Base-by-base conservation (phyloP, 2,113 vertebrate genomes). In the Malaclemys terrapin region DNA sequence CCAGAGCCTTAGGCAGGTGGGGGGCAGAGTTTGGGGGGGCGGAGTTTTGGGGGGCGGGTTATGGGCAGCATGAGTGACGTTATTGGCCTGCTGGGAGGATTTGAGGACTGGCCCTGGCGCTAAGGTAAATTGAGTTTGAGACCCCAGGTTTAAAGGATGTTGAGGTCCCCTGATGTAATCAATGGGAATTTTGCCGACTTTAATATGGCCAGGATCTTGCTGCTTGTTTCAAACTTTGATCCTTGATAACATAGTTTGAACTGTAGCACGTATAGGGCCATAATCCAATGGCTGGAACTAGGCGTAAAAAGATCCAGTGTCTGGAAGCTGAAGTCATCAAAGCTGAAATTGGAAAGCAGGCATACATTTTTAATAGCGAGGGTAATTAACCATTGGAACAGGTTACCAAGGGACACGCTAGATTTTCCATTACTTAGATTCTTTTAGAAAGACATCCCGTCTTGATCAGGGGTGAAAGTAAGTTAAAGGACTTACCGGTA, bases 201-300 rank as follows among this genome's bases (percentile, higher is more conserved):
- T 47, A 25, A 11, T 47, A 47, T 52, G 45, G 54, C 29, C 19
- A 35, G 20, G 42, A 31, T 69, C 54, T 57, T 93, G 45, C 1
- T 50, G 25, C 45, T 88, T 69, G n/a, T 47, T 96, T 92, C 85
- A 84, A 89, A 89, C 50, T 13, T 62, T 82, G 82, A 65, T 89
- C 82, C 81, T 93, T 94, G 49, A 49, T 94, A 96, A 92, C 31
- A 80, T 29, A 35, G 47, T 88, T 93, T 95, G 45, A 86, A 53
- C 65, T 88, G 89, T 20, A 92, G 25, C 2, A 22, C 62, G 45
- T 88, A 93, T 38, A 20, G 65, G 20, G 65, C n/a, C n/a, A 82
- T 2, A 5, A 53, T n/a, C 59, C 27, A 4, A 17, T 22, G n/a
- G 65, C 8, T 75, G 84, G 79, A 84, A 16, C 47, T 57, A 87